Evolutionary conservation across 2,113 vertebrate genomes (phyloP), one percentile per base, ranked within the genome.

Genomic region (Ornithorhynchus anatinus): DNA sequence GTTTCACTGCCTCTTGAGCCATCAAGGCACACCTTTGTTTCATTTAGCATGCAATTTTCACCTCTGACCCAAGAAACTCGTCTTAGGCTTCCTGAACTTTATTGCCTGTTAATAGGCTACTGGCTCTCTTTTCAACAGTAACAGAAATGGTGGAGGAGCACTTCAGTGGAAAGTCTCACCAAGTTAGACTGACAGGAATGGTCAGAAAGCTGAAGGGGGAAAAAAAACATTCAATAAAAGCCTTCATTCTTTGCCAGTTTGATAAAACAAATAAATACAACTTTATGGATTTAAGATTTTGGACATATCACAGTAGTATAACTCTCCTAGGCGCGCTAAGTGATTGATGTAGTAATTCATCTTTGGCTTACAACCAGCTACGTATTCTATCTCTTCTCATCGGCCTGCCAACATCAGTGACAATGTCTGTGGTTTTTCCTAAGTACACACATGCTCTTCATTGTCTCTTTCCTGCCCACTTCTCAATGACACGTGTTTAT

Each of bases 41-140:
- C 91, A 93, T 92, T 93, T 92, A 88, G 84, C 76, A 84, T 88
- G 91, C 86, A 94, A 89, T 92, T 93, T 92, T 94, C 94, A 93
- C 93, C 94, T 94, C 92, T 94, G 94, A 94, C 94, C 94, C 88
- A 89, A 90, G 90, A 92, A 94, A 93, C 91, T 92, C 92, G 91
- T 93, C 92, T 89, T 92, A 89, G 91, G 92, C 91, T 94, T 94
- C 94, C 94, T 95, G 92, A 94, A 94, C 91, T 94, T 94, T 94
- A 94, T 93, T 94, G 92, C 93, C 92, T 94, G 94, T 94, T 95
- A 94, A 94, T 94, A 94, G 94, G 93, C 91, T 93, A 91, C 90
- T 89, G 91, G 90, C 89, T 92, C 85, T 92, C 92, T 92, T 92
- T 93, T 92, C 91, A 92, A 86, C 88, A 89, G 91, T 89, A 89